Conservation (phyloP, 2,888 invertebrate genomes). For the Synergus itoensis region DNA sequence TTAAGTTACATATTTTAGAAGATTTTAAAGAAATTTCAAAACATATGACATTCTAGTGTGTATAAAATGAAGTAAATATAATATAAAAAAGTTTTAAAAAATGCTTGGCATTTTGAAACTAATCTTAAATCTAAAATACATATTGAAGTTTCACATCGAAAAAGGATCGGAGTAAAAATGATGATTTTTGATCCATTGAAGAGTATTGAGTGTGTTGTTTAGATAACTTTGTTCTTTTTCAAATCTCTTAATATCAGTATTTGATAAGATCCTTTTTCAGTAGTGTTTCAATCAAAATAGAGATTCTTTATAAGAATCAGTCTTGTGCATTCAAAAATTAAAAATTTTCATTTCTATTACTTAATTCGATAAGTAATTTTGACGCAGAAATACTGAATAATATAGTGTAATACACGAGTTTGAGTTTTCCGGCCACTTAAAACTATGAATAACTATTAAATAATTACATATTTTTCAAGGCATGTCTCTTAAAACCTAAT, state of each 20-base stretch:
- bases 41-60: background rate
- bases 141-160: background rate
- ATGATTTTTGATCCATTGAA: background rate
- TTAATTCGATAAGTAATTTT: background rate
- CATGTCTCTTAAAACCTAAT: background rate
- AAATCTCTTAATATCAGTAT: background rate
- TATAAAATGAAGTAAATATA: background rate
- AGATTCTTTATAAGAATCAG: slow-evolving; percentile 13
- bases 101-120: background rate
- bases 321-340: slow-evolving; percentile 20
- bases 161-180: background rate
- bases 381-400: background rate
- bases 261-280: background rate
- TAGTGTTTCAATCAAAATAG: background rate
- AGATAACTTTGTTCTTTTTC: background rate
- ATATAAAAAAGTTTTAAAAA: background rate
- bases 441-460: background rate
- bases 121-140: background rate
- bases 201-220: background rate
- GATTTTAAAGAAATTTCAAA: too few species aligned
- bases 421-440: background rate
- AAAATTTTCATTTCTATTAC: slow-evolving; percentile 1
- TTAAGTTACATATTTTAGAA: too few species aligned
- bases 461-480: slow-evolving; percentile 1
- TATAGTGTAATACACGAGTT: background rate